Evolutionary conservation across 2,888 invertebrate species (phyloP).

Genomic region (Formica aserva): DNA sequence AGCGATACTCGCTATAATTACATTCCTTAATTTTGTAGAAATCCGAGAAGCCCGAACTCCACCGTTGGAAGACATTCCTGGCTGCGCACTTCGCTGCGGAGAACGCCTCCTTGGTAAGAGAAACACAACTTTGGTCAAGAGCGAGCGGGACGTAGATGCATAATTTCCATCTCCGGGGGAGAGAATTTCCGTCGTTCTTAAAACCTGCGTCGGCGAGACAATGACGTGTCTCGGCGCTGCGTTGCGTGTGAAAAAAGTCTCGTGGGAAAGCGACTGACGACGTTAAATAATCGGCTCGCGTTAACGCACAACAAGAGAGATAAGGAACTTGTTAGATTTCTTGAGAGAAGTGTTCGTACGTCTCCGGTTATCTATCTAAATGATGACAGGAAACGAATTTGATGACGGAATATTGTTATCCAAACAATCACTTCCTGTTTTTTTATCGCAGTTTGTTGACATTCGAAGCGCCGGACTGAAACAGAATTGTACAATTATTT

Average conservation of each 20-base stretch:
- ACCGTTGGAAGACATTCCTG: slow-evolving; percentile 92
- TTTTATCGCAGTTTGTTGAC: neutral
- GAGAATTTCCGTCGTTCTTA: slow-evolving; percentile 26
- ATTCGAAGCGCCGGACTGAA: neutral
- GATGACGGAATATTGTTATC: slow-evolving; percentile 16
- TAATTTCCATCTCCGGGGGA: slow-evolving; percentile 18
- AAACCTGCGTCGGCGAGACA: slow-evolving; percentile 43
- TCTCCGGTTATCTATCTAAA: slow-evolving; percentile 29
- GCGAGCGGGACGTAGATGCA: slow-evolving; percentile 20
- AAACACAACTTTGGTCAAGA: slow-evolving; percentile 5
- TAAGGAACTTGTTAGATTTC: slow-evolving; percentile 63
- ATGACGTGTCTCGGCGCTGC: slow-evolving; percentile 32
- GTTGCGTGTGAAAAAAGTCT: slow-evolving; percentile 62
- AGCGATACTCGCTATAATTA: neutral
- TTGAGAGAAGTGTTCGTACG: slow-evolving; percentile 23
- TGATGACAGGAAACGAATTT: neutral
- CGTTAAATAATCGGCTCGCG: slow-evolving; percentile 49
- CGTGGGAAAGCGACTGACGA: slow-evolving; percentile 53
- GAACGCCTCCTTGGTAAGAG: slow-evolving; percentile 93
- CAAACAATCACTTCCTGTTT: slow-evolving; percentile 28
- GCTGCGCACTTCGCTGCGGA: slow-evolving; percentile 93
- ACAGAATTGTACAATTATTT: neutral
- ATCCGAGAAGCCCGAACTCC: slow-evolving; percentile 88
- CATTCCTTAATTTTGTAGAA: slow-evolving; percentile 77
- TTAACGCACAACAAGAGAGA: slow-evolving; percentile 57